These are phyloP conservation scores for Malurus cyaneus DNA, from an alignment of 2,113 vertebrate species.

Conservation along the genomic window DNA sequence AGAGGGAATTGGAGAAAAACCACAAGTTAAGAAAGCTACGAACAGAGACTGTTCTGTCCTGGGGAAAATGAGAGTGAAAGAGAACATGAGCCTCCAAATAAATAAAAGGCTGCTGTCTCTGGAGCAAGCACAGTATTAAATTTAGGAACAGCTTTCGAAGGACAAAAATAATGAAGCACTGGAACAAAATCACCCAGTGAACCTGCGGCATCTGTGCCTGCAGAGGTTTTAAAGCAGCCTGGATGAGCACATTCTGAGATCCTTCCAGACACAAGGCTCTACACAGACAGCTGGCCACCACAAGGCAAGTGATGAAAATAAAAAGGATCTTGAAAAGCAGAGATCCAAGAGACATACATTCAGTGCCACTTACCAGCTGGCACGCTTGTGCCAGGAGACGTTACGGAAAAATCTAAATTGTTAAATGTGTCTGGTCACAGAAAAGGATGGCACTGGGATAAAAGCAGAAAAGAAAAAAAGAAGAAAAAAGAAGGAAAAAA, in stretches of 20 bases:
- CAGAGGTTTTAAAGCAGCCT: neutral
- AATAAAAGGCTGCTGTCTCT: neutral
- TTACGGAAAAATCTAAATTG: neutral
- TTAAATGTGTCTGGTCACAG: neutral
- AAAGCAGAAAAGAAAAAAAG: neutral
- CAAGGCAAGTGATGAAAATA: neutral
- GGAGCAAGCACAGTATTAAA: neutral
- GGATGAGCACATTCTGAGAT: neutral
- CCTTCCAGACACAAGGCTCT: neutral
- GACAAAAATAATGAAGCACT: neutral
- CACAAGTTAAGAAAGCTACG: neutral
- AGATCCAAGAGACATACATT: neutral
- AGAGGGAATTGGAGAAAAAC: neutral
- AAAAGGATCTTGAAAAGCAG: slow-evolving; percentile 1
- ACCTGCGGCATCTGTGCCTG: neutral
- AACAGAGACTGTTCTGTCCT: neutral
- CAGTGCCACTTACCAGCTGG: neutral
- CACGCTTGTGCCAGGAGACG: neutral
- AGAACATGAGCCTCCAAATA: neutral
- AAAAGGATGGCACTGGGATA: slow-evolving; percentile 1
- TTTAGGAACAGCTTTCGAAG: neutral
- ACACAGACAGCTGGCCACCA: neutral
- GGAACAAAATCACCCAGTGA: neutral
- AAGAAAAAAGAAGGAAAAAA: too few relatives aligned
- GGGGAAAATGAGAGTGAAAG: neutral